Evolutionary conservation across 2,113 vertebrate genomes (phyloP).

Genomic region (Ariopsis seemanni): DNA sequence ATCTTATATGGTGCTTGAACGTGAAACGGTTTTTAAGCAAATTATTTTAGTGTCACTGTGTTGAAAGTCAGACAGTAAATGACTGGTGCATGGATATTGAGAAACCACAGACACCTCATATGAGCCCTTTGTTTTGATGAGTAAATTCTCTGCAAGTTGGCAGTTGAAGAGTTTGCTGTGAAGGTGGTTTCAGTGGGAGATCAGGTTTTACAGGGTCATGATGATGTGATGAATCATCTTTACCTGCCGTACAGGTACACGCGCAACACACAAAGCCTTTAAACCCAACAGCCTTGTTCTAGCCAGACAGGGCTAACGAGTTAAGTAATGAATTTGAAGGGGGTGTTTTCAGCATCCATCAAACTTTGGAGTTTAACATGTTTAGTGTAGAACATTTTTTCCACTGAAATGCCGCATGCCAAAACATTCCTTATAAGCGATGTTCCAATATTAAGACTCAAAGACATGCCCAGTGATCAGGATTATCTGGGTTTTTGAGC

Average conservation of each 20-base stretch:
- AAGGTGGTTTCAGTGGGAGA: constrained; percentile 10
- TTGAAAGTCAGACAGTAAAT: not conserved
- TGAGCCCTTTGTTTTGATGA: constrained; percentile 43
- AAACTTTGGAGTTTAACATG: not conserved
- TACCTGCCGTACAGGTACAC: constrained; percentile 1
- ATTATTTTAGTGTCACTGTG: not conserved
- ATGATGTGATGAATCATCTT: constrained; percentile 15
- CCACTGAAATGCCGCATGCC: not conserved
- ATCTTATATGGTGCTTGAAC: not conserved
- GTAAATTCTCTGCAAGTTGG: constrained; percentile 37
- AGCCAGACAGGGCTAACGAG: constrained; percentile 24
- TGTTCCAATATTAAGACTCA: not conserved
- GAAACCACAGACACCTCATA: not conserved
- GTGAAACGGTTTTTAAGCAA: not conserved
- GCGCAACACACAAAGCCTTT: not conserved
- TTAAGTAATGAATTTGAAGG: not conserved
- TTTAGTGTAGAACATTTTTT: not conserved
- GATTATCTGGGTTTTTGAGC: not conserved
- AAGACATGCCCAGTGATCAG: not conserved
- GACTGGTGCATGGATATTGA: not conserved
- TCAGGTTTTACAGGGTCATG: constrained; percentile 43
- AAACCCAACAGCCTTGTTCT: not conserved
- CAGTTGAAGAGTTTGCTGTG: too few relatives aligned
- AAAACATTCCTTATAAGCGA: not conserved
- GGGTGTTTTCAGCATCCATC: not conserved